phyloP scores from a whole-genome alignment of 1,140 invertebrate genomes.

The Neomicropteryx cornuta region DNA sequence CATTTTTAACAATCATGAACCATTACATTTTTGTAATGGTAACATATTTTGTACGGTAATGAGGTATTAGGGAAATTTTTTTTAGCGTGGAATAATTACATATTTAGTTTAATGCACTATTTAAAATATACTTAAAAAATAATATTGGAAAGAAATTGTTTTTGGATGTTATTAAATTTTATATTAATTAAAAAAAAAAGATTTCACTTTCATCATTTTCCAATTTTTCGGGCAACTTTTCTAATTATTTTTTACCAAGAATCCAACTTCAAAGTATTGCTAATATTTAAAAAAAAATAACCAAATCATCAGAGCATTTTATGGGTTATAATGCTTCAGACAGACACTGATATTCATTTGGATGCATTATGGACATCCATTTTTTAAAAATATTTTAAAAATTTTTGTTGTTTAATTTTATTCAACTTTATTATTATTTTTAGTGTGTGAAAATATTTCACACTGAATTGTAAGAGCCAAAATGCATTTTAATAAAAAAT shows the following conservation, averaged over 20 bases:
- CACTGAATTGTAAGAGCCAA: too few species aligned
- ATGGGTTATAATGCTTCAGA: too few species aligned
- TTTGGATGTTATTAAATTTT: too few species aligned
- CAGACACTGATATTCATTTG: not conserved
- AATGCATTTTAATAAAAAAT: too few species aligned
- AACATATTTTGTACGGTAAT: not conserved
- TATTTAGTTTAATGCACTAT: not conserved
- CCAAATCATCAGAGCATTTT: not conserved
- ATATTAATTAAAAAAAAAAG: too few species aligned
- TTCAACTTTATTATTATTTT: too few species aligned
- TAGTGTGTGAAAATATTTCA: too few species aligned
- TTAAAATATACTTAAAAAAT: slow-evolving; percentile 4
- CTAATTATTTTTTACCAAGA: too few species aligned
- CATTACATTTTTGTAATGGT: not conserved
- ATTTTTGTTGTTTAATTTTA: not conserved
- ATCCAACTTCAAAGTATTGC: not conserved
- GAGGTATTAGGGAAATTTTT: not conserved
- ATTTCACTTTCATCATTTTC: too few species aligned
- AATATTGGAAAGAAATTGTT: not conserved
- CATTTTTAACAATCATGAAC: too few species aligned
- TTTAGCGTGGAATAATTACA: not conserved
- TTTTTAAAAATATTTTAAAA: not conserved
- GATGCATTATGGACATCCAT: not conserved
- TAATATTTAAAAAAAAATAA: not conserved
- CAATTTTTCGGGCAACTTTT: too few species aligned